Percentiles rank a stretch among this genome's conserved stretches.
phyloP scores from a whole-genome alignment of 2,797 vertebrate species.

The Lophius americanus region DNA sequence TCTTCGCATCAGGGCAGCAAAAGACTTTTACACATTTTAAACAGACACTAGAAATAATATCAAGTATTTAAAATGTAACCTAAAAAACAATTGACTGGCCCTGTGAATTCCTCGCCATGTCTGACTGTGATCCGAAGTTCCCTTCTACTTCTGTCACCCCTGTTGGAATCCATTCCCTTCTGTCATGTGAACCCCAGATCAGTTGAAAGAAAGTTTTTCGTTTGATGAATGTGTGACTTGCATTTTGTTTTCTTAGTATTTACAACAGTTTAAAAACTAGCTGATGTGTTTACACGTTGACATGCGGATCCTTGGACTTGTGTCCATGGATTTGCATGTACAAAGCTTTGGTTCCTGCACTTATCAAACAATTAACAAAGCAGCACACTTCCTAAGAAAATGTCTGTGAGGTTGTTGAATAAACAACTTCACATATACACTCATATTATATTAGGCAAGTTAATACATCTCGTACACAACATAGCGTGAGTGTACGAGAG shows the following conservation, averaged over 20 bases:
- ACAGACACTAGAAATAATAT: constrained; percentile 18
- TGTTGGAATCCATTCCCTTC: constrained; percentile 39
- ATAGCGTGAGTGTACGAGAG: too few relatives aligned
- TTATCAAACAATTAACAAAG: constrained; percentile 64
- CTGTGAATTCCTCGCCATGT: constrained; percentile 23
- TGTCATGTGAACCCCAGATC: constrained; percentile 79
- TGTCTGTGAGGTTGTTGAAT: constrained; percentile 87
- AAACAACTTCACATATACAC: constrained; percentile 52
- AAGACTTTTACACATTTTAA: constrained; percentile 31
- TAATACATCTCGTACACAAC: too few relatives aligned
- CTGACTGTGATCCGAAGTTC: constrained; percentile 31
- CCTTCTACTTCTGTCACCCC: constrained; percentile 12
- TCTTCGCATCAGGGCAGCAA: constrained; percentile 23
- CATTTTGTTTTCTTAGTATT: constrained; percentile 88
- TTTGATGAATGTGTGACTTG: constrained; percentile 90
- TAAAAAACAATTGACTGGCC: constrained; percentile 22
- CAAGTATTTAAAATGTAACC: constrained; percentile 47
- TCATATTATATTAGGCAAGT: too few relatives aligned
- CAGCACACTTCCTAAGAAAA: constrained; percentile 85
- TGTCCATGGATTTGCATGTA: constrained; percentile 84
- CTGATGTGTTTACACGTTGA: constrained; percentile 73
- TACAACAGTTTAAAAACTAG: constrained; percentile 90
- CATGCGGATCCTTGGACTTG: constrained; percentile 50
- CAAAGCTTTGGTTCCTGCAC: constrained; percentile 87
- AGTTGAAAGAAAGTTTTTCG: constrained; percentile 78